These are phyloP conservation scores for Procambarus virginalis DNA, from an alignment of 1,140 invertebrate species.

Conservation along the genomic window DNA sequence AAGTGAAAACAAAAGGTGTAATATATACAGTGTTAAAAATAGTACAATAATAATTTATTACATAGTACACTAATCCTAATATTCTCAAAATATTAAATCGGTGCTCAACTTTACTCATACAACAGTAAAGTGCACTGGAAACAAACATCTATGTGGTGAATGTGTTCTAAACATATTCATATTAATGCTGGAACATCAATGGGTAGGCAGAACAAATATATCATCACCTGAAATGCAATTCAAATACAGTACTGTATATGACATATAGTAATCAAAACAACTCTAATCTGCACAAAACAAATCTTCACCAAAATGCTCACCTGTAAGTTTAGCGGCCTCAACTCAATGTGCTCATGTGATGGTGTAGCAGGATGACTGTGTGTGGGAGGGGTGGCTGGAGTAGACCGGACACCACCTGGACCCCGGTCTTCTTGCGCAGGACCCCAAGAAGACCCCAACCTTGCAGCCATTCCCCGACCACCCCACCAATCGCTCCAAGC, in stretches of 20 bases:
- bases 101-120: background rate
- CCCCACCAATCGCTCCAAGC: slow-evolving; percentile 25
- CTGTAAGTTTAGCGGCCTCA: slow-evolving; percentile 50
- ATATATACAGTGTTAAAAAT: no score
- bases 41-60: no score
- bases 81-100: no score
- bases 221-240: background rate
- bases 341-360: slow-evolving; percentile 54
- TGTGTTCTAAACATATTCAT: background rate
- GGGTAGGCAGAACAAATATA: background rate
- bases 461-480: slow-evolving; percentile 67
- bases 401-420: slow-evolving; percentile 32
- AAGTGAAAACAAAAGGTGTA: no score
- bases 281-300: background rate
- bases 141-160: background rate
- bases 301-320: background rate
- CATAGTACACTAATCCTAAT: no score
- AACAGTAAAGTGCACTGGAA: background rate
- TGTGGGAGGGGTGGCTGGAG: slow-evolving; percentile 49
- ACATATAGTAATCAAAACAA: background rate
- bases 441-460: slow-evolving; percentile 67
- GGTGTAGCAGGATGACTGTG: slow-evolving; percentile 54
- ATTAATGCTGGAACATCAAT: background rate
- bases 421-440: slow-evolving; percentile 44
- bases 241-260: background rate